A percentile compares a stretch with the other conserved stretches of the same genome.
Evolutionary conservation across 2,888 invertebrate genomes (phyloP).

Genomic region (Bursaphelenchus okinawaensis): DNA sequence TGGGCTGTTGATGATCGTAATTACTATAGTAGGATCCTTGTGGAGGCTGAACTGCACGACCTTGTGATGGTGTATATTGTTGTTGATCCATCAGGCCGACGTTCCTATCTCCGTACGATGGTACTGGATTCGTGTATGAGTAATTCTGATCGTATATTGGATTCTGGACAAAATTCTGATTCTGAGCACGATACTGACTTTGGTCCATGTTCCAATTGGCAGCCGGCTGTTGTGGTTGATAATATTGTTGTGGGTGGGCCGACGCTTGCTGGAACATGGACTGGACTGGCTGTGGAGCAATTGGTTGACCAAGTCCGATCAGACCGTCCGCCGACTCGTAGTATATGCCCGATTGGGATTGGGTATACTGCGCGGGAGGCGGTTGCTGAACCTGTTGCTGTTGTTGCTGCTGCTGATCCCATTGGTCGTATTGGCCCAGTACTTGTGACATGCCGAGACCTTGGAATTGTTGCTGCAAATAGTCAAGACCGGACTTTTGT

Average conservation of each 20-base stretch:
- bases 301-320: neutral
- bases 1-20: neutral
- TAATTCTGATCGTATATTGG: neutral
- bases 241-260: too few species aligned
- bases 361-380: neutral
- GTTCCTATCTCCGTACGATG: neutral
- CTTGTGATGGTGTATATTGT: neutral
- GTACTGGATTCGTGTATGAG: neutral
- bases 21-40: neutral
- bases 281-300: neutral
- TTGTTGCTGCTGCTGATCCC: neutral
- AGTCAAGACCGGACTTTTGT: neutral
- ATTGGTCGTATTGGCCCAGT: neutral
- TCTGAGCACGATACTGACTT: neutral
- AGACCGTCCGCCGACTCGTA: neutral
- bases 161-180: neutral
- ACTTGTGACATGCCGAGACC: slow-evolving; percentile 5
- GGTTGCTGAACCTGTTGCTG: neutral
- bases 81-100: too few species aligned
- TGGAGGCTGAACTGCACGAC: neutral
- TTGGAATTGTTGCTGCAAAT: neutral
- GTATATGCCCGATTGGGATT: neutral
- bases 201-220: neutral
- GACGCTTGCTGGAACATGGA: neutral
- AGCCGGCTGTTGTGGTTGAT: neutral